Evolutionary conservation across 2,113 vertebrate species (phyloP), one percentile per base, ranked within the genome.

Genomic region (Tinamus guttatus): DNA sequence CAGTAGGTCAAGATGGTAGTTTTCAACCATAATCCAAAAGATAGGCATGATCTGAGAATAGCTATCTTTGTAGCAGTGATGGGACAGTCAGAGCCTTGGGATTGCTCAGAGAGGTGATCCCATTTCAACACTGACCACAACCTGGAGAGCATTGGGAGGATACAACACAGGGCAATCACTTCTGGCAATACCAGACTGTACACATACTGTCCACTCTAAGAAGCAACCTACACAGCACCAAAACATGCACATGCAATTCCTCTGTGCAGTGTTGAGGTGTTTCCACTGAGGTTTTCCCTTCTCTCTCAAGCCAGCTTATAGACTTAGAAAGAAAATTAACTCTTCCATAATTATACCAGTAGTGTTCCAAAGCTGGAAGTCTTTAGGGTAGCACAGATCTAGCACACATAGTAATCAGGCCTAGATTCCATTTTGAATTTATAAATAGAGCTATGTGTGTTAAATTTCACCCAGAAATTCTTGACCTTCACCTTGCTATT

Each of bases 81-180:
- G 2, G 9, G 25, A 32, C 12, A 63, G 41, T 67, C 45, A 85
- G 56, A 78, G 27, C 3, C 21, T 32, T 18, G 28, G 11, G 2
- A 30, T 0, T 3, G 8, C 9, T 40, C 25, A 27, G 14, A 4
- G 1, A 30, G 15, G 3, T 1, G 2, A 34, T 7, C 15, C 1
- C 1, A 0, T 25, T 87, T 51, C 69, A 69, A 7, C 28, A 28
- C 18, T 25, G 40, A 63, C 3, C 3, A 2, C 1, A 63, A 40
- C 15, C 8, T 19, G 14, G 38, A 70, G 15, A 49, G 7, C 2
- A 1, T 20, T 22, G 32, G 43, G 9, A 21, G 13, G 3, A 3
- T 54, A 54, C 56, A 13, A 6, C 1, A 76, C n/a, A 51, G 3
- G 5, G 19, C 17, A 11, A 30, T 4, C 30, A 13, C 10, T 32